phyloP scores from a whole-genome alignment of 2,797 vertebrate genomes.

The Denticeps clupeoides region DNA sequence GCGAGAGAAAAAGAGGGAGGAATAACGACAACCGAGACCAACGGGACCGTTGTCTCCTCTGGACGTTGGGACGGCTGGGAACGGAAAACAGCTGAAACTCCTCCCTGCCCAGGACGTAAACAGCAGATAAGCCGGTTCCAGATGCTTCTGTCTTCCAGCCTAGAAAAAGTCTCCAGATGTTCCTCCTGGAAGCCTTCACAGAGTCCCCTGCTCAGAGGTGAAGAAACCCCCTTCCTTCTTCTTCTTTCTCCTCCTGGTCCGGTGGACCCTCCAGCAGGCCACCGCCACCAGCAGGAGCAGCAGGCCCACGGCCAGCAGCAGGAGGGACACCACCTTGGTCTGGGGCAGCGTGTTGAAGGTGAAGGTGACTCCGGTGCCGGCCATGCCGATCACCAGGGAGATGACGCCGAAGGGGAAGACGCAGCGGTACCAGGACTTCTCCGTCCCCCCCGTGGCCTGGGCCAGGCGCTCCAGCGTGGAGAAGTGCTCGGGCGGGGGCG shows the following conservation, averaged over 20 bases:
- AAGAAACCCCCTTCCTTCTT: constrained; percentile 57
- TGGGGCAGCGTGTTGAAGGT: constrained; percentile 73
- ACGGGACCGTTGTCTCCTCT: too few species aligned
- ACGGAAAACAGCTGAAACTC: too few species aligned
- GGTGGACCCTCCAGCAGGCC: constrained; percentile 60
- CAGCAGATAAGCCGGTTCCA: too few species aligned
- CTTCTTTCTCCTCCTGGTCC: constrained; percentile 52
- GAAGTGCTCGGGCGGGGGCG: constrained; percentile 37
- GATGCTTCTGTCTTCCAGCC: too few species aligned
- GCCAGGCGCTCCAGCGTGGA: constrained; percentile 74
- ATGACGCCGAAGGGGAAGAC: constrained; percentile 74
- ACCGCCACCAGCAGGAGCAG: constrained; percentile 55
- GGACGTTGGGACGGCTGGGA: too few species aligned
- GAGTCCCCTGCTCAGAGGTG: constrained; percentile 49
- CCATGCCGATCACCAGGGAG: constrained; percentile 79
- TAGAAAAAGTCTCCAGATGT: too few species aligned
- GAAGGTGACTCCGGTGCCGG: constrained; percentile 82
- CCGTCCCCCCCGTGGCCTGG: constrained; percentile 72
- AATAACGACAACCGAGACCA: too few species aligned
- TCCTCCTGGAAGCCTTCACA: constrained; percentile 40
- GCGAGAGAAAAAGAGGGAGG: too few species aligned
- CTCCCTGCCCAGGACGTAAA: too few species aligned
- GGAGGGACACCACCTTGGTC: constrained; percentile 75
- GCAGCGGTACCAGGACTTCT: constrained; percentile 73
- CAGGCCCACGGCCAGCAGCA: constrained; percentile 52